Base-by-base conservation (phyloP, 2,888 invertebrate genomes). In the Pachycephus smyrnensis region DNA sequence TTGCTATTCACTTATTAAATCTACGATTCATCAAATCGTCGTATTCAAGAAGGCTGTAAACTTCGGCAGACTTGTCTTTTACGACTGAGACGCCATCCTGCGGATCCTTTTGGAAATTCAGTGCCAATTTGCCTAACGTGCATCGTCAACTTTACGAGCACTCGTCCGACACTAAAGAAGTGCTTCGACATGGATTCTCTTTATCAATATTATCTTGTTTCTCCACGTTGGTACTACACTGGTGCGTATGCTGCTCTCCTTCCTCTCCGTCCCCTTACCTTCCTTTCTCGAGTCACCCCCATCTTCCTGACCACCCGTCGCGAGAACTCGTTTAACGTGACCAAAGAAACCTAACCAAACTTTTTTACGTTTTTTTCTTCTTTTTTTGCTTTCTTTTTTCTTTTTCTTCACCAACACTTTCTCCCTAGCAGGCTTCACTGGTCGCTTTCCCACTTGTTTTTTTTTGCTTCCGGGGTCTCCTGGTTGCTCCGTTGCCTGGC, bases 251-350 rank as follows among this genome's bases (percentile, higher is more conserved):
- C 55, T 55, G 23, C 2, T 23, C 23, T 9, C 9, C 23, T 9
- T 23, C 23, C 9, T 55, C 23, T 1, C 23, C 0, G 1, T 78
- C 36, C 35, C 71, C 71, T 37, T 1, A 3, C 31, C 79, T 37
- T n/a, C 32, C 69, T 76, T 79, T 76, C 32, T 69, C 75, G 75
- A 81, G 79, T 80, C 76, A 79, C 79, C 71, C 68, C 73, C 77
- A 73, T 37, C 12, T 12, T 79, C 81, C 82, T 83, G 83, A 81
- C 81, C 80, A 76, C 80, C 76, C 77, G 68, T 80, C 78, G 81
- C 77, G 32, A 75, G 79, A 86, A 86, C 85, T 87, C 85, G 83
- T 83, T 88, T 84, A 87, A 88, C 83, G 82, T 82, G 84, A 85
- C 84, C 83, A 86, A 85, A 86, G 84, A 85, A 87, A 87, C 84